These are phyloP conservation scores for Vanessa cardui DNA, from an alignment of 2,888 invertebrate species.

Conservation along the genomic window DNA sequence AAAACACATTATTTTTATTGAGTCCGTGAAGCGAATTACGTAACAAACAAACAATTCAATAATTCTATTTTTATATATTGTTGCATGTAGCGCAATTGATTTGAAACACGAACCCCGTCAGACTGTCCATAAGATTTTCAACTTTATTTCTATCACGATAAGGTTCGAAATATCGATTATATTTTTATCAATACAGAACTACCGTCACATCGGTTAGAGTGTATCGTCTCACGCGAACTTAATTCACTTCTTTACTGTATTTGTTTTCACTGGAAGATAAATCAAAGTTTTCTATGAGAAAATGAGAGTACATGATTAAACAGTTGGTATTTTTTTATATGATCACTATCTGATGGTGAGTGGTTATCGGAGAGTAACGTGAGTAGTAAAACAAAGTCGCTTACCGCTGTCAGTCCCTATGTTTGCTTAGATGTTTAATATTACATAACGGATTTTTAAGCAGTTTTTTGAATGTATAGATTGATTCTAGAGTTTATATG, in stretches of 20 bases:
- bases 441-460: no score
- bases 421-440: no score
- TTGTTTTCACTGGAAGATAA: slow-evolving; percentile 10
- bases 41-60: slow-evolving; percentile 28
- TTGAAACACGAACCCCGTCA: slow-evolving; percentile 29
- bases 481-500: no score
- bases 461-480: no score
- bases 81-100: slow-evolving; percentile 35
- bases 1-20: slow-evolving; percentile 19
- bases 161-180: slow-evolving; percentile 18
- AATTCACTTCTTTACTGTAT: slow-evolving; percentile 16
- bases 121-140: background rate
- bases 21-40: slow-evolving; percentile 20
- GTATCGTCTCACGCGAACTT: slow-evolving; percentile 32
- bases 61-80: slow-evolving; percentile 22
- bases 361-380: no score
- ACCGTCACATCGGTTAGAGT: slow-evolving; percentile 11
- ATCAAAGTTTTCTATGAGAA: background rate
- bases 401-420: no score
- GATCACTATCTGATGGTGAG: no score
- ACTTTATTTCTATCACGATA: slow-evolving; percentile 4
- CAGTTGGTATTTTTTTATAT: no score
- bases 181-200: background rate
- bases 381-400: no score
- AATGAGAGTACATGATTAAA: background rate